Conservation (phyloP, 2,113 vertebrate species). For the Chaetodon trifascialis region DNA sequence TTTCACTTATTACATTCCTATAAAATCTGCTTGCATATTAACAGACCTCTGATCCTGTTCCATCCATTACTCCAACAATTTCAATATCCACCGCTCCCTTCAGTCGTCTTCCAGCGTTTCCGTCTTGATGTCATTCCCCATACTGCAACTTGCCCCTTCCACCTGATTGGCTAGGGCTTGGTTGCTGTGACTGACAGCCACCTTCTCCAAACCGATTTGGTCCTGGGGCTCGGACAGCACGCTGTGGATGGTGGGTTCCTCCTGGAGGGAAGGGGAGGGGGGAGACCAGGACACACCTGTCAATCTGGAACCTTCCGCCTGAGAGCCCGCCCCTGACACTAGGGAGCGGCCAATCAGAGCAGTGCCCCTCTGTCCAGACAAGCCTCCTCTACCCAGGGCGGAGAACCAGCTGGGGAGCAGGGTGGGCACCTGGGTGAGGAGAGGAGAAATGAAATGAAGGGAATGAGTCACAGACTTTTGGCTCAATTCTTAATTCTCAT, state of each 20-base stretch:
- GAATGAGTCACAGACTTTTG: not conserved
- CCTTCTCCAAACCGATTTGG: constrained; percentile 94
- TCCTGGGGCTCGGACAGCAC: constrained; percentile 89
- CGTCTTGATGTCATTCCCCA: constrained; percentile 91
- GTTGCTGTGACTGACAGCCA: constrained; percentile 91
- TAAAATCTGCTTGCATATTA: constrained; percentile 78
- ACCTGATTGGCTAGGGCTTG: constrained; percentile 89
- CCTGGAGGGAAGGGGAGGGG: constrained; percentile 84
- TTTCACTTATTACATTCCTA: constrained; percentile 72
- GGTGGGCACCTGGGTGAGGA: constrained; percentile 74
- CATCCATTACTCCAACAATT: constrained; percentile 36
- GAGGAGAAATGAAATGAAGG: not conserved
- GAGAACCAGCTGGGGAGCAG: constrained; percentile 82
- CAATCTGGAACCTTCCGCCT: constrained; percentile 76
- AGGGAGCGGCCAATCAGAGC: constrained; percentile 73
- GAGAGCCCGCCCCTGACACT: constrained; percentile 62
- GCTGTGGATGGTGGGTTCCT: constrained; percentile 92
- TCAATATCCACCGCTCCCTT: constrained; percentile 52
- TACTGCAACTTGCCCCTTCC: constrained; percentile 40
- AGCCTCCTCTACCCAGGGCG: constrained; percentile 63
- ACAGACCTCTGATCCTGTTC: constrained; percentile 64
- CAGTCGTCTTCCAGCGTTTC: constrained; percentile 97
- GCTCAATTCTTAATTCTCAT: no score
- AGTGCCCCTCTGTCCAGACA: constrained; percentile 66
- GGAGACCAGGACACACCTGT: constrained; percentile 83